Evolutionary conservation across 2,113 vertebrate genomes (phyloP), one percentile per base, ranked within the genome.

Genomic region (Saguinus midas): DNA sequence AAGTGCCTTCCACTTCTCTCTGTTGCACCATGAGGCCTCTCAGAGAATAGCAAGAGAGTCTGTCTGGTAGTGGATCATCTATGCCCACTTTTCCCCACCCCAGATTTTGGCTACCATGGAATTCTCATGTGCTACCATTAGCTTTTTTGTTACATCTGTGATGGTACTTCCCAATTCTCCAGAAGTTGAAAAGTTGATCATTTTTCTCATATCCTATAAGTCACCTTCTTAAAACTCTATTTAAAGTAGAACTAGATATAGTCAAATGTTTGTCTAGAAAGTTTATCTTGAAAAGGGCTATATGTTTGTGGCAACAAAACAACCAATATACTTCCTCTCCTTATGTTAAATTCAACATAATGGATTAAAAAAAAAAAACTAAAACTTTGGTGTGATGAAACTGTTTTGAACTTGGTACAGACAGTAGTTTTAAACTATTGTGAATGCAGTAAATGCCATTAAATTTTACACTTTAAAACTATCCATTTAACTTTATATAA

Each of bases 331-430:
- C 0, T 23, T 73, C 0, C 12, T 23, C 1, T 85, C 20, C 12
- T 52, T 81, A 43, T 16, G 50, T 75, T 87, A 91, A 87, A 58
- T 70, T 84, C 79, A 75, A 18, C 23, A 91, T 57, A 92, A 50
- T 3, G 5, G 10, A 75, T 90, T 3, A 55, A 75, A 79, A 92
- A 32, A 50, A 6, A 72, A 79, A 94, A n/a, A 37, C 6, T 18
- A 84, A 90, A 84, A 87, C 21, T 58, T 37, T 35, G 21, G 40
- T 6, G 35, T 58, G 52, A 83, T 66, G 23, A 83, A 84, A 96
- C n/a, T 25, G 21, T 73, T 43, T 68, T 70, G 25, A 86, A 68
- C 17, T 81, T 48, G 20, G 50, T 43, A 50, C 27, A 73, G 27
- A 61, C 20, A 20, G 10, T 43, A 17, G 17, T 92, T 91, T 48